These are phyloP conservation scores for Podiceps cristatus DNA, from an alignment of 2,113 vertebrate species.

Conservation along the genomic window DNA sequence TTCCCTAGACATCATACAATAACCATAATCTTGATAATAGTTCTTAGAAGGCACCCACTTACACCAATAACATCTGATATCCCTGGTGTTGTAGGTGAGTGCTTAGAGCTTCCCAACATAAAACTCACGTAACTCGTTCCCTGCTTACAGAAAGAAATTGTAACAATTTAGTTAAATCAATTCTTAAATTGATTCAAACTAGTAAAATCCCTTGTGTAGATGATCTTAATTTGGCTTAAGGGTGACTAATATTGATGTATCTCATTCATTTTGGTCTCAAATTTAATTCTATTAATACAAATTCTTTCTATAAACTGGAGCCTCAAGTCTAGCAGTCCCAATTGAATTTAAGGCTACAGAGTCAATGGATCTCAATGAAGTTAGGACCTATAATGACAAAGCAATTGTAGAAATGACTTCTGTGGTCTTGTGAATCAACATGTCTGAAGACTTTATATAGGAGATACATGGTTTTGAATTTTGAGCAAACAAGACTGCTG, in stretches of 20 bases:
- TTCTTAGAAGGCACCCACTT: not conserved
- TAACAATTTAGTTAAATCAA: conserved; percentile 18
- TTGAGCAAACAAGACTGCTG: not conserved
- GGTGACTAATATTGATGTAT: not conserved
- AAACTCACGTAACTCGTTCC: not conserved
- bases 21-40: not conserved
- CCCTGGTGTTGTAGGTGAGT: not conserved
- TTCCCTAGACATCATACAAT: not conserved
- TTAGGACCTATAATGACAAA: not conserved
- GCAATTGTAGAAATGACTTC: not conserved
- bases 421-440: not conserved
- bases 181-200: conserved; percentile 48
- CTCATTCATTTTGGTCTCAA: conserved; percentile 24
- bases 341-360: not conserved
- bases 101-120: not conserved
- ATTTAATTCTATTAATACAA: conserved; percentile 27
- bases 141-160: not conserved
- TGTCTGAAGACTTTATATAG: not conserved
- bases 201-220: conserved; percentile 4
- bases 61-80: not conserved
- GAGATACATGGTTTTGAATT: not conserved
- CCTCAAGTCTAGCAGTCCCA: not conserved
- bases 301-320: not conserved
- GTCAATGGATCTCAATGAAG: not conserved
- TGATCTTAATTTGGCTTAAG: conserved; percentile 23